A percentile compares a stretch with the other conserved stretches of the same genome.
phyloP scores from a whole-genome alignment of 2,797 vertebrate genomes.

The Cyclura pinguis region DNA sequence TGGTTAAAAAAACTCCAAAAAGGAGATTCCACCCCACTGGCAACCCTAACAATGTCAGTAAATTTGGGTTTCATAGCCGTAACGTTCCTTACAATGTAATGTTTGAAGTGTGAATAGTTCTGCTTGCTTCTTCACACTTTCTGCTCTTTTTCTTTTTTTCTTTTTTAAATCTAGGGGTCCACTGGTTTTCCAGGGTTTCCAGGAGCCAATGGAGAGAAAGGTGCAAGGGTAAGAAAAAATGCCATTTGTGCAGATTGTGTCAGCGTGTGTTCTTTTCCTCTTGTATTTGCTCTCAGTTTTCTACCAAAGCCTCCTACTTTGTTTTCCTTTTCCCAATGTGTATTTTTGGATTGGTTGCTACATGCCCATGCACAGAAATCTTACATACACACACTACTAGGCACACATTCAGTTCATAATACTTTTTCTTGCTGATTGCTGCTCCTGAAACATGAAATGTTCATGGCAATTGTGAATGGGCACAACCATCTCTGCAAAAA shows the following conservation, averaged over 20 bases:
- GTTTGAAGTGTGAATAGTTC: background rate
- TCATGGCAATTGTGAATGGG: too few relatives aligned
- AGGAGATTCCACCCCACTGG: too few relatives aligned
- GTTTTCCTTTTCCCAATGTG: background rate
- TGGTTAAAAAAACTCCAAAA: too few relatives aligned
- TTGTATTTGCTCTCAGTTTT: background rate
- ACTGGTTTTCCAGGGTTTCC: constrained; percentile 97
- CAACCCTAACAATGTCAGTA: background rate
- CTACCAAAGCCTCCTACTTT: too few relatives aligned
- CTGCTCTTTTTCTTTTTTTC: background rate
- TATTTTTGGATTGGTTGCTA: background rate
- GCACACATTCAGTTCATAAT: background rate
- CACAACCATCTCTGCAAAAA: background rate
- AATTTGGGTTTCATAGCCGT: background rate
- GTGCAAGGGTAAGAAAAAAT: constrained; percentile 88
- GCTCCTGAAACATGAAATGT: background rate
- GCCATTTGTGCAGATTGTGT: fast-evolving
- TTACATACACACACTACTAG: background rate
- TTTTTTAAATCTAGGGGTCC: constrained; percentile 83
- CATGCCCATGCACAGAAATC: too few relatives aligned
- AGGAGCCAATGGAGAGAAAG: constrained; percentile 98
- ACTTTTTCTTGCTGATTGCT: background rate
- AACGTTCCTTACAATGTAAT: background rate
- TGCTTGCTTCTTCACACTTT: too few relatives aligned
- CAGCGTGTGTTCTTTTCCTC: fast-evolving